Conservation (phyloP, 1,140 invertebrate genomes). For the Thaumatotibia leucotreta region DNA sequence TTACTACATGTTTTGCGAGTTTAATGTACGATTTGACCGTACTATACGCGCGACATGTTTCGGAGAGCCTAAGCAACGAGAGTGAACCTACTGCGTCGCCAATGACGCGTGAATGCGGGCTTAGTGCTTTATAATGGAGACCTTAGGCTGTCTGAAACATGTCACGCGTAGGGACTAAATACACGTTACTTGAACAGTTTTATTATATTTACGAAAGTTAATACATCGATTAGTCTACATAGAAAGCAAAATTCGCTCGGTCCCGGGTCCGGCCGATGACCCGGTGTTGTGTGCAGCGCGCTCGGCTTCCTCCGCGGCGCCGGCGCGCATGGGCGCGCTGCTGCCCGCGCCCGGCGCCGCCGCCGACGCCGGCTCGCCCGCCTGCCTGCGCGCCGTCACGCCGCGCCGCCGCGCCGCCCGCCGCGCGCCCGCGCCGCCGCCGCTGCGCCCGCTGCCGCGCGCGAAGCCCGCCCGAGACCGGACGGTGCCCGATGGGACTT, state of each 20-base stretch:
- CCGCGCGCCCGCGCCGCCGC: slow-evolving; percentile 36
- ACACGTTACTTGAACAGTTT: no score
- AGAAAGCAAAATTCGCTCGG: slow-evolving; percentile 44
- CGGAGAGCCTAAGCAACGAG: no score
- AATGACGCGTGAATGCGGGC: no score
- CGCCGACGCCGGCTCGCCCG: slow-evolving; percentile 64
- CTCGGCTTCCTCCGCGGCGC: slow-evolving; percentile 39
- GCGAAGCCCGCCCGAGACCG: slow-evolving; percentile 44
- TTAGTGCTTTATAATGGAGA: no score
- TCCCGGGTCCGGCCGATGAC: slow-evolving; percentile 54
- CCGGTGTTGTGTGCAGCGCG: slow-evolving; percentile 64
- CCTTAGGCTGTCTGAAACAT: no score
- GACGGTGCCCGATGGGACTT: slow-evolving; percentile 10
- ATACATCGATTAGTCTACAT: no score
- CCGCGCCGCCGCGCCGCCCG: slow-evolving; percentile 48
- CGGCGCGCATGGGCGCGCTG: slow-evolving; percentile 66
- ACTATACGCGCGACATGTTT: no score
- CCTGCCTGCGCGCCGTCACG: slow-evolving; percentile 71
- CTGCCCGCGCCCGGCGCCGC: slow-evolving; percentile 67
- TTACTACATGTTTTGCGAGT: no score
- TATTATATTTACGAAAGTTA: no score
- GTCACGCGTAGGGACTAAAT: no score
- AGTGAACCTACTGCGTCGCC: no score
- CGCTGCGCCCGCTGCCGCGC: slow-evolving; percentile 57
- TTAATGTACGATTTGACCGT: no score